Base-by-base conservation (phyloP, 92 coral and sea anemone species). In the Meandrina meandrites region DNA sequence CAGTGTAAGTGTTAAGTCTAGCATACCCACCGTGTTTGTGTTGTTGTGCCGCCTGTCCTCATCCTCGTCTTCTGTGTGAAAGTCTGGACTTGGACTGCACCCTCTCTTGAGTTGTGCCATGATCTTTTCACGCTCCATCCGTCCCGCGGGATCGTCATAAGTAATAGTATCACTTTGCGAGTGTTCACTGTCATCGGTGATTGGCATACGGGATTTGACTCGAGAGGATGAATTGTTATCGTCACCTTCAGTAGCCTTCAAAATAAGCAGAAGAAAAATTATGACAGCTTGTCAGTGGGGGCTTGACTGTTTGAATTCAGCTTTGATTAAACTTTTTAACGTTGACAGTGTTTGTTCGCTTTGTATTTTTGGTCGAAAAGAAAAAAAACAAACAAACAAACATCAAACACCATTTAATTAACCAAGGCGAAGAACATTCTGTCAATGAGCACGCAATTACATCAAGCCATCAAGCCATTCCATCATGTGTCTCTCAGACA, bases 121-220 rank as follows among this genome's bases (percentile, higher is more conserved):
- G 45, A 96, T 96, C 84, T 87, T 91, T 79, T 95, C 98, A 82
- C 98, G 91, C 81, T 96, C 98, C 79, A 95, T 84, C 72, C 99
- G 90, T 45, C 99, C 98, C 28, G 92, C 98, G 21, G 99, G 99
- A 90, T 96, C 99, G 83, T 96, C 99, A 64, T 96, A 96, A 18
- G 99, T 96, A 50, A 96, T 95, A 48, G 94, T 93, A 73, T 95
- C 99, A 70, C 92, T 92, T 79, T 93, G 94, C 7, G 98, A 92
- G 62, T 90, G 94, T 53, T 95, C 98, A 82, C 91, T 91, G 31
- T 95, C 99, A 77, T 95, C 89, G 15, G 80, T 86, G 3, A 51
- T 75, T 8, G 64, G 78, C n/a, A 72, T 35, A 35, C 85, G 85
- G 54, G 89, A 86, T 66, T 86, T 86, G 56, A 62, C 71, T 70